Evolutionary conservation across 2,888 invertebrate genomes (phyloP), one percentile per base, ranked within the genome.

Genomic region (Hyposoter dolosus): DNA sequence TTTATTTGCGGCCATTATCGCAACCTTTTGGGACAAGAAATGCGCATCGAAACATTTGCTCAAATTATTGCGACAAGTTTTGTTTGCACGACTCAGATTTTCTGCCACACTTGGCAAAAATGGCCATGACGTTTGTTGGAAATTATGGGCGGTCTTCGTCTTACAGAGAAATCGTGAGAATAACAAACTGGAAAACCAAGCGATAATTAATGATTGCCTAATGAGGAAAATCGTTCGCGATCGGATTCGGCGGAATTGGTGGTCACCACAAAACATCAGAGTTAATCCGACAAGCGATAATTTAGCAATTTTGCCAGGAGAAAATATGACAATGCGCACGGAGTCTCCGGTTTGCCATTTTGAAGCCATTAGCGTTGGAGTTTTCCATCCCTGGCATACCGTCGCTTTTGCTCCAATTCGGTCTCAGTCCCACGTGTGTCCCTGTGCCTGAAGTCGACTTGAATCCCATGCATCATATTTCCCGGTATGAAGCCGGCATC

Each of bases 391-490:
- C 47, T 74, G 45, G 10, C 28, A 45, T 40, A 71, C 78, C 65
- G 56, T n/a, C 65, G 23, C 53, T 65, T 12, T 66, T 40, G 43
- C 32, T 35, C 47, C 1, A 60, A 28, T 23, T 66, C 66, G 1
- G 9, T 66, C 32, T 32, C 10, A n/a, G 32, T 50, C 43, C 40
- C 50, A 68, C 65, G 47, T 68, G 69, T 78, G 74, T 77, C 75
- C 89, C 89, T 88, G 90, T 89, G 90, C 90, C 91, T 89, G 91
- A 89, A 92, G 91, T 91, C 91, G 92, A 92, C 92, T 90, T 79
- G 87, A 84, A 82, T 66, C 88, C 90, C 86, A 91, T 93, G 91
- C 90, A 92, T 93, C 92, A 92, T 93, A 90, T 81, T 83, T 75
- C 88, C 89, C 90, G 90, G 91, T n/a, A n/a, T 89, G 90, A 90